Evolutionary conservation across 2,888 invertebrate species (phyloP).

Genomic region (Andricus curvator): DNA sequence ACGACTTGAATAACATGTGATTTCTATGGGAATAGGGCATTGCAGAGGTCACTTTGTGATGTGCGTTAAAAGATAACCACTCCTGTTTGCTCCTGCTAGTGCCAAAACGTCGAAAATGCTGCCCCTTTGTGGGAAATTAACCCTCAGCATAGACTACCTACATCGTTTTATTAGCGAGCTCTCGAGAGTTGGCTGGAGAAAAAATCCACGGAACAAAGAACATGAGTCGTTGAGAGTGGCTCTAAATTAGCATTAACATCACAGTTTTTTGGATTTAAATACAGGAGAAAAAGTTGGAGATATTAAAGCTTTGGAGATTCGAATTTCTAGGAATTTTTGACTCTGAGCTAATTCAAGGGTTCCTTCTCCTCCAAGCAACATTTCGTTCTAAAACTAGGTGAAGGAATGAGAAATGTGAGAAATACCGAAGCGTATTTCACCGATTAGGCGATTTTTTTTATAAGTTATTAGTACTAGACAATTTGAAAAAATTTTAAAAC

Average conservation of each 20-base stretch:
- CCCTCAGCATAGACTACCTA: background rate
- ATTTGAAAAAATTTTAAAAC: no score
- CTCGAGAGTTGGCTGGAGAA: background rate
- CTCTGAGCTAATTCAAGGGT: no score
- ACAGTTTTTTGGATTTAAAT: no score
- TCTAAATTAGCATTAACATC: no score
- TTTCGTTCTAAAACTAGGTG: background rate
- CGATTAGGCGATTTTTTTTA: no score
- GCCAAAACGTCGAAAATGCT: constrained; percentile 44
- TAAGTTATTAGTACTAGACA: no score
- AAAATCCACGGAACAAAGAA: background rate
- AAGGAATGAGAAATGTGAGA: constrained; percentile 26
- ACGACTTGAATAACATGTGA: constrained; percentile 62
- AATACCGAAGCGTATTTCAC: background rate
- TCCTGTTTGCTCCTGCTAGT: constrained; percentile 41
- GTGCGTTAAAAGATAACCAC: constrained; percentile 65
- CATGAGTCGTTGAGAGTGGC: no score
- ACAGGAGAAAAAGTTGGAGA: no score
- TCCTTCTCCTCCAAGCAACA: background rate
- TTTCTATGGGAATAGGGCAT: constrained; percentile 66
- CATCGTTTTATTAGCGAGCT: background rate
- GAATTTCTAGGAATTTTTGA: no score
- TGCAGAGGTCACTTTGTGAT: constrained; percentile 32
- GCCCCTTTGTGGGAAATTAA: constrained; percentile 13
- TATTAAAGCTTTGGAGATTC: no score